Evolutionary conservation across 2,113 vertebrate species (phyloP), one percentile per base, ranked within the genome.

Genomic region (Corythaeola cristata): DNA sequence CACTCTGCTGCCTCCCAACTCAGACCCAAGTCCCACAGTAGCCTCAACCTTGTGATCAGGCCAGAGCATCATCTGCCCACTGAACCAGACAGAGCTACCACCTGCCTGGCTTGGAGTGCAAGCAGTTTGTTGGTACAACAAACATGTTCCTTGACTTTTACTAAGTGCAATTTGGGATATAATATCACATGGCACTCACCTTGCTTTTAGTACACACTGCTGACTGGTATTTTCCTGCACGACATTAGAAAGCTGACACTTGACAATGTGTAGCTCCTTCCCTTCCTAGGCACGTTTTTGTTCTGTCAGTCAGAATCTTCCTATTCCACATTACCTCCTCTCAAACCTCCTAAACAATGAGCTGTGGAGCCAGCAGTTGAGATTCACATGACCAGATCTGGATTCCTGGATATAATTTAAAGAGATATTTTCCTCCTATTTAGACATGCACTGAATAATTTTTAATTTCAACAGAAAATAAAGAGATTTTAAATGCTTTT

Each of bases 191-290:
- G 80, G 20, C 23, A 28, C 26, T 89, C 68, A 13, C 1, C 0
- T 21, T 89, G 81, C 85, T 64, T 92, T 87, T 15, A 76, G 84
- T 85, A 85, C 77, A 94, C 74, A 73, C 49, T 44, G 58, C 19
- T 58, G 76, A 9, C 85, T 50, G 67, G 22, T 13, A 2, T 50
- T 81, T 76, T 66, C 66, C 73, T 66, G 49, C 60, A 27, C 0
- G 0, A 26, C 9, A 5, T 27, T 5, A 59, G 24, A 59, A 33
- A 81, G 5, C 10, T 5, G 7, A 15, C 12, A 5, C 32, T 15
- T 20, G 32, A 35, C 13, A 30, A 49, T 0, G 2, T 1, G 5
- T 20, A 49, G 39, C 37, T 87, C 32, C 1, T 18, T 73, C 53
- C 44, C 53, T 45, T 13, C 53, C 53, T 52, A 15, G 33, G n/a